phyloP scores from a whole-genome alignment of 2,888 invertebrate genomes.

The Anthrax anthrax region DNA sequence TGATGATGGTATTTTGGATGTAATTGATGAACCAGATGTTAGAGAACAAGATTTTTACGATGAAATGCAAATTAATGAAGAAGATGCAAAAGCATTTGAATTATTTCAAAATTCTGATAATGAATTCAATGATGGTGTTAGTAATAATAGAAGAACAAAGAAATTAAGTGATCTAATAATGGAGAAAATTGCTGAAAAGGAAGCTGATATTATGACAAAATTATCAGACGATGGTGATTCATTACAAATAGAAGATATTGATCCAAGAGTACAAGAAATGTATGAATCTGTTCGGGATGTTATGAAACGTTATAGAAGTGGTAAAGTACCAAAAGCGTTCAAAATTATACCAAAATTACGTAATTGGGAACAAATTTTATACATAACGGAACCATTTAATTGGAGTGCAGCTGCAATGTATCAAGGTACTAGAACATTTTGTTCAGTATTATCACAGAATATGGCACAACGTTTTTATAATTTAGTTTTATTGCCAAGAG shows the following conservation, averaged over 20 bases:
- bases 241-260: constrained; percentile 65
- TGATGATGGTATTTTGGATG: not conserved
- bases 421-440: constrained; percentile 71
- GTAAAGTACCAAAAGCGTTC: constrained; percentile 95
- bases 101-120: constrained; percentile 42
- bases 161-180: constrained; percentile 83
- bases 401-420: constrained; percentile 99
- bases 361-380: constrained; percentile 89
- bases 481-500: constrained; percentile 77
- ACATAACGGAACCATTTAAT: constrained; percentile 76
- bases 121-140: too few species aligned
- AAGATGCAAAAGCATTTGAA: constrained; percentile 77
- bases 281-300: constrained; percentile 84
- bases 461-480: constrained; percentile 95
- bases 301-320: constrained; percentile 78
- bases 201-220: constrained; percentile 74
- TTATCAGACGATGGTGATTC: constrained; percentile 61
- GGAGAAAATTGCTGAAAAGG: constrained; percentile 86
- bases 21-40: constrained; percentile 12
- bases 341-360: constrained; percentile 84
- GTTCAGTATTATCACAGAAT: constrained; percentile 89
- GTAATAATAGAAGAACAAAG: constrained; percentile 37
- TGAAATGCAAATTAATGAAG: constrained; percentile 64
- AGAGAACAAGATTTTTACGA: constrained; percentile 48
- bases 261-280: constrained; percentile 70